These are phyloP conservation scores for Brachirus orientalis DNA, from an alignment of 2,113 vertebrate species.

Conservation along the genomic window DNA sequence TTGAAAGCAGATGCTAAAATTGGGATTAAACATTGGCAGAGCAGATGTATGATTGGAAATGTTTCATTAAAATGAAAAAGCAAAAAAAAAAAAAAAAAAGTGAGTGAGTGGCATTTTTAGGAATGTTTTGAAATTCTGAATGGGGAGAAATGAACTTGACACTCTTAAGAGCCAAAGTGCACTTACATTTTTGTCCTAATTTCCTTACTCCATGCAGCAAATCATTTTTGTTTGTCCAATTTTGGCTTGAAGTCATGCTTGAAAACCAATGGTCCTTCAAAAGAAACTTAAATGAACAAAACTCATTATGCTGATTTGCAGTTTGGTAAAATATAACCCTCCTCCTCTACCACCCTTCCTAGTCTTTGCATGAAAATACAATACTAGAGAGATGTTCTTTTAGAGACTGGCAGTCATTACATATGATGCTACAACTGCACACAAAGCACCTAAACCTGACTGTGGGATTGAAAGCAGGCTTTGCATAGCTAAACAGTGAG, in stretches of 20 bases:
- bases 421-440: conserved; percentile 72
- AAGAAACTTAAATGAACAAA: conserved; percentile 33
- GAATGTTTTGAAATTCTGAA: conserved; percentile 17
- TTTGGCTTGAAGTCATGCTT: conserved; percentile 9
- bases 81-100: conserved; percentile 40
- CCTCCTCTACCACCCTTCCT: no score
- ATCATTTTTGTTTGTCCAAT: conserved; percentile 8
- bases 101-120: conserved; percentile 23
- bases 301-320: no score
- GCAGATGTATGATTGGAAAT: conserved; percentile 25
- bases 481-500: conserved; percentile 79
- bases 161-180: conserved; percentile 5
- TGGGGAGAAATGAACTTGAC: conserved; percentile 39
- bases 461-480: conserved; percentile 77
- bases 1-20: conserved; percentile 37
- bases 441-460: conserved; percentile 75
- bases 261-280: conserved; percentile 13
- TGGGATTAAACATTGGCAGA: conserved; percentile 35
- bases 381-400: conserved; percentile 51
- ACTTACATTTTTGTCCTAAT: conserved; percentile 8
- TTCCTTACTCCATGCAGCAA: conserved; percentile 2
- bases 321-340: no score
- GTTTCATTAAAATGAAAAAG: background rate
- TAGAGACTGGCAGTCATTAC: conserved; percentile 77
- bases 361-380: conserved; percentile 45